phyloP scores from a whole-genome alignment of 1,140 invertebrate genomes.

The Nylanderia fulva region DNA sequence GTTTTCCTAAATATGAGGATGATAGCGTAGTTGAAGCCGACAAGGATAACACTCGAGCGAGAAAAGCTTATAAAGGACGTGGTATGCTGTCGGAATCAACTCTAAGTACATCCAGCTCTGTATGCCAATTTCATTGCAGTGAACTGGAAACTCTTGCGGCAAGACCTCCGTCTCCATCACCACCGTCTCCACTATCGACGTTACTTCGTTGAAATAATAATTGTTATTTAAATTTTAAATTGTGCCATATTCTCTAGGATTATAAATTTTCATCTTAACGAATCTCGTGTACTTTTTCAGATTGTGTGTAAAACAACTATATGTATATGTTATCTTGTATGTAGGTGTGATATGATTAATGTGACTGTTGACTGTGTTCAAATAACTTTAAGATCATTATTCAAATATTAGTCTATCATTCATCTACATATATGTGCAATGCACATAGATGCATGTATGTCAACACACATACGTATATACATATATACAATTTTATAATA shows the following conservation, averaged over 20 bases:
- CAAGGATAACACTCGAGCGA: constrained; percentile 65
- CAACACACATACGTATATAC: not conserved
- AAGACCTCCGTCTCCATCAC: constrained; percentile 76
- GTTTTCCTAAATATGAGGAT: constrained; percentile 68
- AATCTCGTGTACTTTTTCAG: constrained; percentile 34
- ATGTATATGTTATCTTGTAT: constrained; percentile 33
- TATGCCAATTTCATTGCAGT: constrained; percentile 82
- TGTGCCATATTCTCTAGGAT: constrained; percentile 59
- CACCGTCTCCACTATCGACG: constrained; percentile 76
- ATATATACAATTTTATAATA: not conserved
- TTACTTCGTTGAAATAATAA: constrained; percentile 77
- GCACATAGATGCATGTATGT: not conserved
- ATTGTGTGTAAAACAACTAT: constrained; percentile 41
- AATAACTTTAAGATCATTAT: constrained; percentile 67
- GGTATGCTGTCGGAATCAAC: constrained; percentile 82
- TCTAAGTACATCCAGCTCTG: constrained; percentile 82
- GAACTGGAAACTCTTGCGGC: constrained; percentile 80
- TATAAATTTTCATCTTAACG: constrained; percentile 26
- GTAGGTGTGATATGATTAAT: constrained; percentile 60
- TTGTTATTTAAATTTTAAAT: constrained; percentile 62
- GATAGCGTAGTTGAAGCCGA: constrained; percentile 64
- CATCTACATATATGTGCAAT: constrained; percentile 48
- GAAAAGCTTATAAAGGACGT: constrained; percentile 72
- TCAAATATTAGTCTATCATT: constrained; percentile 51
- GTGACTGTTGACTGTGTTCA: constrained; percentile 71